Percentiles rank a stretch among this genome's conserved stretches.
Conservation (phyloP, 2,888 invertebrate genomes). For the Eurytoma adleriae region DNA sequence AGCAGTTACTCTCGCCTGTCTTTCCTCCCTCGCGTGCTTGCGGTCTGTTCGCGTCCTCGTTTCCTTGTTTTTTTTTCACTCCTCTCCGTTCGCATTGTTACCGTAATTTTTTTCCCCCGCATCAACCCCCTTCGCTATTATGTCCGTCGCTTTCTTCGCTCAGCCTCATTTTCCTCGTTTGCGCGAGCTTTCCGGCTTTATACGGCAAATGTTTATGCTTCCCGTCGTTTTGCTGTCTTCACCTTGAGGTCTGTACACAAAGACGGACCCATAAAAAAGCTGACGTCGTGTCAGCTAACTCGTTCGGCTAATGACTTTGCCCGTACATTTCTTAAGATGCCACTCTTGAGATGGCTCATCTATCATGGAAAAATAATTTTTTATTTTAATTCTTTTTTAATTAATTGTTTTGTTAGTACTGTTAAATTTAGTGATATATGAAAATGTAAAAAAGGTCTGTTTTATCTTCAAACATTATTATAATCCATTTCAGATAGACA, state of each 20-base stretch:
- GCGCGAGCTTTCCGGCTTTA: conserved; percentile 20
- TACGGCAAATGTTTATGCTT: conserved; percentile 16
- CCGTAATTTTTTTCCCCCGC: conserved; percentile 33
- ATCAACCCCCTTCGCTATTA: conserved; percentile 28
- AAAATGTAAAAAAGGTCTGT: no score
- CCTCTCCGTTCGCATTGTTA: conserved; percentile 23
- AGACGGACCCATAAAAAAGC: no score
- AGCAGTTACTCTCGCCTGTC: conserved; percentile 1
- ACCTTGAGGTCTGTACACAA: background rate
- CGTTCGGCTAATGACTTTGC: no score
- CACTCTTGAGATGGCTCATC: no score
- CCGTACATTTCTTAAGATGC: no score
- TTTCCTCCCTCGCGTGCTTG: background rate
- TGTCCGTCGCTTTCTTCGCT: conserved; percentile 12
- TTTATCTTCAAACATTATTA: no score
- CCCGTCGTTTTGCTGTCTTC: background rate
- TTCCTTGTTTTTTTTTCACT: background rate
- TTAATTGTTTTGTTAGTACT: no score
- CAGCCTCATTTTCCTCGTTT: background rate
- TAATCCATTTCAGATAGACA: no score
- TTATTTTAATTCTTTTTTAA: no score
- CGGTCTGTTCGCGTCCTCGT: conserved; percentile 6
- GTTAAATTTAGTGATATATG: no score
- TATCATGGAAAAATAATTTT: no score
- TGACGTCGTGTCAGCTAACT: no score